A percentile compares a stretch with the other conserved stretches of the same genome.
These are phyloP conservation scores for Prunella strophiata DNA, from an alignment of 2,797 vertebrate genomes.

Conservation along the genomic window DNA sequence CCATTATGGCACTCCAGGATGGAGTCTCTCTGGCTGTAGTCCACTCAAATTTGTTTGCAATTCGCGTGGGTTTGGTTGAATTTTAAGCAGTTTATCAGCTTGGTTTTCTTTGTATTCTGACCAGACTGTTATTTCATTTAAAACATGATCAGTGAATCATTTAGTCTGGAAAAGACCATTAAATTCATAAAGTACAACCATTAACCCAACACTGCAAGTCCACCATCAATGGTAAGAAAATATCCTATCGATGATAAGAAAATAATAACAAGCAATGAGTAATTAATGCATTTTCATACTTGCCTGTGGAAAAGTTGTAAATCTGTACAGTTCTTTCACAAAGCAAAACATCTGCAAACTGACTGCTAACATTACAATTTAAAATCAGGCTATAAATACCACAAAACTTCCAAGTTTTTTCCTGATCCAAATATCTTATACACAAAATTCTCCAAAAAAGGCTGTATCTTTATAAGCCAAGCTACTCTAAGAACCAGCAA, in stretches of 20 bases:
- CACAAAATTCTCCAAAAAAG: conserved; percentile 94
- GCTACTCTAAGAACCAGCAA: conserved; percentile 90
- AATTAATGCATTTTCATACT: conserved; percentile 36
- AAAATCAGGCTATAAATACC: conserved; percentile 75
- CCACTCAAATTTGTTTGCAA: not conserved
- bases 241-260: not conserved
- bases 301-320: conserved; percentile 94
- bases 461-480: conserved; percentile 93
- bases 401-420: conserved; percentile 81
- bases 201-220: not conserved
- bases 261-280: not conserved
- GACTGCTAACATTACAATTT: conserved; percentile 94
- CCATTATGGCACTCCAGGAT: not conserved
- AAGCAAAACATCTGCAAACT: conserved; percentile 98
- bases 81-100: not conserved
- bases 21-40: not conserved
- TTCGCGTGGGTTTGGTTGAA: not conserved
- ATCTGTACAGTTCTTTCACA: conserved; percentile 92
- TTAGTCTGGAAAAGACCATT: not conserved
- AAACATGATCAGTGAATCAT: not conserved
- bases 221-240: not conserved
- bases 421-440: conserved; percentile 96
- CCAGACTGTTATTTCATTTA: not conserved
- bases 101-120: not conserved
- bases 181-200: not conserved